These are phyloP conservation scores for Amphipoea lucens DNA, from an alignment of 2,888 invertebrate genomes.

Conservation along the genomic window DNA sequence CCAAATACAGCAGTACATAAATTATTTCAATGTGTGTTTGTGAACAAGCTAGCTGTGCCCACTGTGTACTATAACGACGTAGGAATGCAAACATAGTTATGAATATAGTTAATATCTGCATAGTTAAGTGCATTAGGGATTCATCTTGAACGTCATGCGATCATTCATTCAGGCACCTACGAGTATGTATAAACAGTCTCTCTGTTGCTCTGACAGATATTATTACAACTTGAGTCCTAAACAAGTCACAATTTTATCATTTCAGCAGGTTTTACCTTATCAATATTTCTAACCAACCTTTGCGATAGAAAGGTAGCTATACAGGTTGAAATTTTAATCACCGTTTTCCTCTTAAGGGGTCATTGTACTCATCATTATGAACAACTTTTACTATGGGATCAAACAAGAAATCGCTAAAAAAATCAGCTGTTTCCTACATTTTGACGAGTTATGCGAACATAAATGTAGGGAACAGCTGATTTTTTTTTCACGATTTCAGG, in stretches of 20 bases:
- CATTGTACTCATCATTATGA: no score
- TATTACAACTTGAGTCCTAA: neutral
- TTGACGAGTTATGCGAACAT: no score
- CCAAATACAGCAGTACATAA: constrained; percentile 47
- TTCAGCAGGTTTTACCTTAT: neutral
- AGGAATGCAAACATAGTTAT: constrained; percentile 44
- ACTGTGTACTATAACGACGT: constrained; percentile 6
- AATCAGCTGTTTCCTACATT: no score
- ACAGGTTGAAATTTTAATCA: no score
- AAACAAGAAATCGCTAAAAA: no score
- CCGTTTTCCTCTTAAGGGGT: no score
- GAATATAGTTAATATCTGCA: constrained; percentile 49
- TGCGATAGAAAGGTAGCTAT: neutral
- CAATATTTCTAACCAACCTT: neutral
- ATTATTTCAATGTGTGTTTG: constrained; percentile 53
- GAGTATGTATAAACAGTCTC: neutral
- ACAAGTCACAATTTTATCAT: neutral
- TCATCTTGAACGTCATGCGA: constrained; percentile 22
- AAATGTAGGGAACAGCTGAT: no score
- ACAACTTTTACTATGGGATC: no score
- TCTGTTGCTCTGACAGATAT: neutral
- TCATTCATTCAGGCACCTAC: constrained; percentile 3
- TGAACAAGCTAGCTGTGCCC: constrained; percentile 12
- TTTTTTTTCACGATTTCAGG: no score
- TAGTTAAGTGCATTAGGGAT: constrained; percentile 39